phyloP scores from a whole-genome alignment of 2,888 invertebrate species.

The Gerris lacustris region DNA sequence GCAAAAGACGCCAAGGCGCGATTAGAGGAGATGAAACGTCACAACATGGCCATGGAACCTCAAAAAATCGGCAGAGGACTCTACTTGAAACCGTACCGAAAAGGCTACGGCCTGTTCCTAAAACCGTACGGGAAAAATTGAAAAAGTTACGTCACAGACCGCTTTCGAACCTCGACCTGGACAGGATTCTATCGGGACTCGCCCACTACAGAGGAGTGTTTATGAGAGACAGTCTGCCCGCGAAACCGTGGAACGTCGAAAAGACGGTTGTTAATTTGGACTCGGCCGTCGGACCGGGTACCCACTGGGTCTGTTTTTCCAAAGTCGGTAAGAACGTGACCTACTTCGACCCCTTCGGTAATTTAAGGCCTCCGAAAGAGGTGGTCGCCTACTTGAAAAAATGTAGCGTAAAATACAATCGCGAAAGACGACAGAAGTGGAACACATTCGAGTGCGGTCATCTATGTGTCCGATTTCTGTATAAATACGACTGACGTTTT shows the following conservation, averaged over 20 bases:
- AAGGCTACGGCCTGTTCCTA: not conserved
- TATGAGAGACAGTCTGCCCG: constrained; percentile 36
- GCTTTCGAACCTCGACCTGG: constrained; percentile 25
- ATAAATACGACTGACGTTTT: no score
- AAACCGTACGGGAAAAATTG: constrained; percentile 8
- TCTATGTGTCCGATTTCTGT: no score
- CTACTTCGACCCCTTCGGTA: constrained; percentile 36
- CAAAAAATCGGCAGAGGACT: constrained; percentile 17
- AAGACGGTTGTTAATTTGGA: constrained; percentile 33
- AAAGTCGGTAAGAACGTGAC: constrained; percentile 31
- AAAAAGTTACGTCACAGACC: constrained; percentile 11
- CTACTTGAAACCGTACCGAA: constrained; percentile 14
- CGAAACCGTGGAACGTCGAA: constrained; percentile 29
- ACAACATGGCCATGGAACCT: not conserved
- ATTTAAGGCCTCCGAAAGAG: constrained; percentile 31
- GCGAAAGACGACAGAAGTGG: no score
- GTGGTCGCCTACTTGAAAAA: no score
- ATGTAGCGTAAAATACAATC: constrained; percentile 22
- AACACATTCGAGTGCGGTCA: no score
- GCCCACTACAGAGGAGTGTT: constrained; percentile 34
- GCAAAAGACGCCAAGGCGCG: not conserved
- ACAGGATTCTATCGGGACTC: constrained; percentile 29
- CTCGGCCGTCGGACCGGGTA: constrained; percentile 29
- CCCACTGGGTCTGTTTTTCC: constrained; percentile 35
- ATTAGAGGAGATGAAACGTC: constrained; percentile 4